Conservation (phyloP, 2,113 vertebrate species). For the Salvelinus sp. region DNA sequence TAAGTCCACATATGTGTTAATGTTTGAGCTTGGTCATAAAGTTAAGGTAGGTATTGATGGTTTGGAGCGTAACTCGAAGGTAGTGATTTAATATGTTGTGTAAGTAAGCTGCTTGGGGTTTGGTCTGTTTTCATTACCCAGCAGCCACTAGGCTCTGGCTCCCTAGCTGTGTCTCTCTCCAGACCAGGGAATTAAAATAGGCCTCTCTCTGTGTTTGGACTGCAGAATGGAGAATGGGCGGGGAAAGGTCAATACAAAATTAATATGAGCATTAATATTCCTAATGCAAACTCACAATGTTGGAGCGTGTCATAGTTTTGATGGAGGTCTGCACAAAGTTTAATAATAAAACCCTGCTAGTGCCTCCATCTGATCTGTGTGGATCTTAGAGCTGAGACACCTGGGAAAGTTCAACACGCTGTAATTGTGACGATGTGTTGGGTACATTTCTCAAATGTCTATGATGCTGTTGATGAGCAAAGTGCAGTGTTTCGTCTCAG, state of each 20-base stretch:
- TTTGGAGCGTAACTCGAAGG: neutral
- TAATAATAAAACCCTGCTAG: slow-evolving; percentile 52
- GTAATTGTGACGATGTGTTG: slow-evolving; percentile 33
- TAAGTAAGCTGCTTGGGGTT: neutral
- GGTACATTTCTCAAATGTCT: slow-evolving; percentile 50
- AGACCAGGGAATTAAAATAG: slow-evolving; percentile 63
- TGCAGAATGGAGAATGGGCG: slow-evolving; percentile 50
- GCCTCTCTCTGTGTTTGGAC: slow-evolving; percentile 70
- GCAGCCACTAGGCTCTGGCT: slow-evolving; percentile 45
- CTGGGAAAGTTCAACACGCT: slow-evolving; percentile 53
- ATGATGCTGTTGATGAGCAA: slow-evolving; percentile 57
- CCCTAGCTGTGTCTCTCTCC: slow-evolving; percentile 16
- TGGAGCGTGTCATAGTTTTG: slow-evolving; percentile 60
- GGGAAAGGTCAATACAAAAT: slow-evolving; percentile 78
- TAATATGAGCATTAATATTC: slow-evolving; percentile 78
- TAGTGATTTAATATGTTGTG: slow-evolving; percentile 24
- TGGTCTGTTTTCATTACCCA: slow-evolving; percentile 9
- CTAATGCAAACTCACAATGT: slow-evolving; percentile 64
- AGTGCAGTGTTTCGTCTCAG: slow-evolving; percentile 23
- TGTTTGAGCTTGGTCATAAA: slow-evolving; percentile 6
- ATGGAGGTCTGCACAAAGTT: slow-evolving; percentile 66
- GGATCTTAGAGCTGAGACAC: slow-evolving; percentile 16
- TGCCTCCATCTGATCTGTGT: slow-evolving; percentile 36
- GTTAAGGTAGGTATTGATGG: slow-evolving; percentile 4
- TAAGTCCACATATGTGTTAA: neutral